Evolutionary conservation across 1,140 invertebrate species (phyloP), one percentile per base, ranked within the genome.

Genomic region (Drosophila trapezifrons): DNA sequence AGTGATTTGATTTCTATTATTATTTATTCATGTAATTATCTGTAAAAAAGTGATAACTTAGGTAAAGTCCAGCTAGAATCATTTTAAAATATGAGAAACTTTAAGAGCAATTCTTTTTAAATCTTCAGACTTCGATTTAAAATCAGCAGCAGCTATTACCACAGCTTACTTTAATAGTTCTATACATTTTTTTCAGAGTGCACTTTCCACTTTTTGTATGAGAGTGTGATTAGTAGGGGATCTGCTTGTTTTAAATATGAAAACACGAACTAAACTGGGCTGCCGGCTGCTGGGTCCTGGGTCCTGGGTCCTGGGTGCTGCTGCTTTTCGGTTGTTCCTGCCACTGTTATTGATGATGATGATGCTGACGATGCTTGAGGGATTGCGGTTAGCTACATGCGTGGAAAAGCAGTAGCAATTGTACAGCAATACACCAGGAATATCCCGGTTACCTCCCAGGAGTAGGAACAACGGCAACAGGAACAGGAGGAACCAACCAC

Each of bases 161-260:
- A 1, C 2, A 49, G n/a, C 13, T 17, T 5, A 47, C 12, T 1
- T 2, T n/a, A n/a, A n/a, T n/a, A n/a, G n/a, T n/a, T n/a, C n/a
- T n/a, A n/a, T n/a, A n/a, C n/a, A n/a, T n/a, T n/a, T 51, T 25
- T 51, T 8, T 67, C 0, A 0, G 4, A 3, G 64, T 56, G 49
- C 15, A 6, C 12, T 32, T 22, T 17, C 12, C 2, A 32, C 45
- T 57, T 35, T 49, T 46, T 60, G 67, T 76, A 57, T 55, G 37
- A 29, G 64, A 10, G 78, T 86, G 83, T 87, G 83, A 87, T 87
- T 87, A 87, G 84, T 77, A 83, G 47, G 78, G 67, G 64, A 83
- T 87, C 65, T 77, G 72, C 81, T 87, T 87, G 83, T 83, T 87
- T 87, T 87, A 87, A 87, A 87, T 89, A 89, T 87, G 76, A 78